These are phyloP conservation scores for Periophthalmus modestus DNA, from an alignment of 2,113 vertebrate species.

Conservation along the genomic window DNA sequence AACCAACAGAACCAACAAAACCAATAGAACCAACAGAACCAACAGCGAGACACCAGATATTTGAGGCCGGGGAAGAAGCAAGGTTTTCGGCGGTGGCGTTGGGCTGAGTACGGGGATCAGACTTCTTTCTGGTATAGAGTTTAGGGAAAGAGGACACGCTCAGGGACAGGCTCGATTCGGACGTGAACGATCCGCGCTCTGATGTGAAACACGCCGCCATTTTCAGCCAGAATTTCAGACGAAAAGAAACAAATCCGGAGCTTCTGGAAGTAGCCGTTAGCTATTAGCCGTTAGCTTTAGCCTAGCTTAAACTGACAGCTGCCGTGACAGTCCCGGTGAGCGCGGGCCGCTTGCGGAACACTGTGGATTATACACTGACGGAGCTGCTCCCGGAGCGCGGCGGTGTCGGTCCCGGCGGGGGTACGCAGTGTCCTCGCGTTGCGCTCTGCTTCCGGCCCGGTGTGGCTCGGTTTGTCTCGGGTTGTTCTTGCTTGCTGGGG, in stretches of 20 bases:
- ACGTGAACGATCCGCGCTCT: constrained; percentile 4
- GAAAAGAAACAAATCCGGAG: neutral
- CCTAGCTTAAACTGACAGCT: constrained; percentile 26
- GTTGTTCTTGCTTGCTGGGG: neutral
- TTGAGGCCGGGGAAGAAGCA: constrained; percentile 33
- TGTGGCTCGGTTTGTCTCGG: neutral
- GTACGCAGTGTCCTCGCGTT: neutral
- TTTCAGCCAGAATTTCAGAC: neutral
- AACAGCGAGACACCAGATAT: constrained; percentile 23
- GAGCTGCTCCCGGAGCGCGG: fast-evolving
- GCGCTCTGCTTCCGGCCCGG: neutral
- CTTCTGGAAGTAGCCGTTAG: neutral
- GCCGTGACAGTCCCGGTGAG: too few relatives aligned
- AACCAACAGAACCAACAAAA: neutral
- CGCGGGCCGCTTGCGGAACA: too few relatives aligned
- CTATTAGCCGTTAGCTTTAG: constrained; percentile 30
- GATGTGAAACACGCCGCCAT: constrained; percentile 56
- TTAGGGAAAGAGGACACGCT: constrained; percentile 13
- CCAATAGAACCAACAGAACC: too few relatives aligned
- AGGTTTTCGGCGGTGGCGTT: constrained; percentile 14
- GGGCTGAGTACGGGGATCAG: constrained; percentile 29
- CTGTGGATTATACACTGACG: neutral
- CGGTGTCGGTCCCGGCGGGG: neutral
- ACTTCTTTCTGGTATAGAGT: constrained; percentile 52
- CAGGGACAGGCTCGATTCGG: neutral